These are phyloP conservation scores for Tolmerus cingulatus DNA, from an alignment of 2,888 invertebrate genomes.

Conservation along the genomic window DNA sequence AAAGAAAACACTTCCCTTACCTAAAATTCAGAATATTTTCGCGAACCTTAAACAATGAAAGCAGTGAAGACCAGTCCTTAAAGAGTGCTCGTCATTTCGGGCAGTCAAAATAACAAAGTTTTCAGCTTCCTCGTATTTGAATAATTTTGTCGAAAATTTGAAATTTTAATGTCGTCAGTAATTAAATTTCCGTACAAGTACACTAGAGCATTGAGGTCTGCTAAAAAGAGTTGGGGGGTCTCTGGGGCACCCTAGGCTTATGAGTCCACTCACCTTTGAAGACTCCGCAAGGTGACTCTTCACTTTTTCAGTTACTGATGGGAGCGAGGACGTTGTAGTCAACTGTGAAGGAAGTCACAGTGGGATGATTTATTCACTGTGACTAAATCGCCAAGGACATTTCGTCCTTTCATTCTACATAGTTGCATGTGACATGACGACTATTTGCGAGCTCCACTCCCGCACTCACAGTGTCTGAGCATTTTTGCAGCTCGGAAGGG, in stretches of 20 bases:
- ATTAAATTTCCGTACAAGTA: neutral
- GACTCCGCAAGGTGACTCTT: neutral
- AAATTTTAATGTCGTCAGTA: constrained; percentile 2
- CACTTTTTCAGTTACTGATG: neutral
- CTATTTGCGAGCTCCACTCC: neutral
- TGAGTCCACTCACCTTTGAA: neutral
- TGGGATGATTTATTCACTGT: neutral
- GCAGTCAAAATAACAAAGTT: neutral
- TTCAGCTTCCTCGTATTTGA: neutral
- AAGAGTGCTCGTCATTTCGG: neutral
- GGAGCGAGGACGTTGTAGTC: neutral
- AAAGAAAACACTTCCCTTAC: neutral
- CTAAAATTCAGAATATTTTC: neutral
- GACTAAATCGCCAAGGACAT: neutral
- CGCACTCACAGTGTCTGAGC: neutral
- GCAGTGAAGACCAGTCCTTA: neutral
- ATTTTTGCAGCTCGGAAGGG: neutral
- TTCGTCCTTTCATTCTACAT: neutral
- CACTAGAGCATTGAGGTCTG: neutral
- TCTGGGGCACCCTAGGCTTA: neutral
- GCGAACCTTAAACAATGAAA: neutral
- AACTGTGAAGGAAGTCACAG: neutral
- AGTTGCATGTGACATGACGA: neutral
- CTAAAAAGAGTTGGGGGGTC: neutral
- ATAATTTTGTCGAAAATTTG: neutral